Conservation (phyloP, 2,888 invertebrate genomes). For the Phyllotreta striolata region DNA sequence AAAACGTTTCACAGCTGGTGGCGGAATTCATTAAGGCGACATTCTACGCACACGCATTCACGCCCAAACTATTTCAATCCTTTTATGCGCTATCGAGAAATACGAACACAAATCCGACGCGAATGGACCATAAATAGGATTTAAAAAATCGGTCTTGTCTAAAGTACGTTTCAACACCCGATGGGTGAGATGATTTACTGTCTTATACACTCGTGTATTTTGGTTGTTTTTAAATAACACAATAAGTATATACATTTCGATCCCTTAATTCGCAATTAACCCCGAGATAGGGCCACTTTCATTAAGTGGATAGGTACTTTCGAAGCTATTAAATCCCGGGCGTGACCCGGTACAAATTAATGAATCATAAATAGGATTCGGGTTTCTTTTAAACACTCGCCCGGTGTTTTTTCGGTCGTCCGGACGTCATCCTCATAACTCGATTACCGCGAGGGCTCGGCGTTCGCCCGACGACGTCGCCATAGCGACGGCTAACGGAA, state of each 20-base stretch:
- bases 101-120: conserved; percentile 54
- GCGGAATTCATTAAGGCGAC: conserved; percentile 57
- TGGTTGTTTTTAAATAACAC: too few relatives aligned
- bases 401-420: background rate
- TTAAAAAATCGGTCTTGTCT: conserved; percentile 26
- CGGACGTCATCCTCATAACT: conserved; percentile 48
- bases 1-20: conserved; percentile 57
- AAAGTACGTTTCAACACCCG: conserved; percentile 21
- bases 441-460: conserved; percentile 49
- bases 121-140: conserved; percentile 44
- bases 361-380: too few relatives aligned
- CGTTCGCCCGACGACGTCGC: conserved; percentile 50
- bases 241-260: background rate
- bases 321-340: background rate
- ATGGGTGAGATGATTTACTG: background rate
- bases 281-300: background rate
- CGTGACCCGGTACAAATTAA: background rate
- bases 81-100: conserved; percentile 51
- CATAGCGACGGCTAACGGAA: conserved; percentile 54
- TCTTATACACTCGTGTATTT: too few relatives aligned
- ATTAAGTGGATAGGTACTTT: background rate
- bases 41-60: conserved; percentile 57
- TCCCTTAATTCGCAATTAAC: too few relatives aligned
- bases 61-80: conserved; percentile 55
- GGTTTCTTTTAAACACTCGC: too few relatives aligned